phyloP scores from a whole-genome alignment of 2,113 vertebrate genomes.

The Myocastor coypus region DNA sequence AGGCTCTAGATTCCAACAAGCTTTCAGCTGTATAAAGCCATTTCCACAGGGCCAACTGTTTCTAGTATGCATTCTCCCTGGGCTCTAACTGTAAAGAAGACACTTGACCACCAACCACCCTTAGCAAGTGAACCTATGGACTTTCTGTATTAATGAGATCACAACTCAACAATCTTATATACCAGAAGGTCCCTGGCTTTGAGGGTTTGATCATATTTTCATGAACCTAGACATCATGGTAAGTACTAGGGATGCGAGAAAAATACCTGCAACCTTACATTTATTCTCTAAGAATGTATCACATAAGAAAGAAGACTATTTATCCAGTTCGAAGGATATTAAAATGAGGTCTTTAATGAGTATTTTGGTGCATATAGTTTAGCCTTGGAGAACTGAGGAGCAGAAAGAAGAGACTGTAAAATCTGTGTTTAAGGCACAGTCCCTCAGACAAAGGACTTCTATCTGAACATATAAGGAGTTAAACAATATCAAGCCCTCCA shows the following conservation, averaged over 20 bases:
- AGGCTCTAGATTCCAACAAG: neutral
- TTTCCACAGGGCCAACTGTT: neutral
- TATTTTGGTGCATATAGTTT: neutral
- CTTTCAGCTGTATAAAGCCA: neutral
- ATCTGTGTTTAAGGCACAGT: too few species aligned
- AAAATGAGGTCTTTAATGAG: neutral
- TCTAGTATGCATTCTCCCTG: neutral
- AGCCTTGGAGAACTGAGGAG: neutral
- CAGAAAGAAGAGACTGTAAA: neutral
- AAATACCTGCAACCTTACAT: neutral
- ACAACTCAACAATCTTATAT: neutral
- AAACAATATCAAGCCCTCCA: too few species aligned
- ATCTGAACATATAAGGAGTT: too few species aligned
- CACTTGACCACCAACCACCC: neutral
- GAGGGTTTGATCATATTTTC: neutral
- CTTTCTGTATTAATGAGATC: neutral
- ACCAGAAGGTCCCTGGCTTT: neutral
- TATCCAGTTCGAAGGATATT: neutral
- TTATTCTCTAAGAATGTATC: neutral
- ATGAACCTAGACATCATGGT: neutral
- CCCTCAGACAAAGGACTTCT: too few species aligned
- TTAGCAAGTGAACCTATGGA: neutral
- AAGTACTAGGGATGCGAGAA: neutral
- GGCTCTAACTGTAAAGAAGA: neutral
- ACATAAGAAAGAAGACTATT: neutral